Evolutionary conservation across 2,797 vertebrate species (phyloP).

Genomic region (Pelochelys cantorii): DNA sequence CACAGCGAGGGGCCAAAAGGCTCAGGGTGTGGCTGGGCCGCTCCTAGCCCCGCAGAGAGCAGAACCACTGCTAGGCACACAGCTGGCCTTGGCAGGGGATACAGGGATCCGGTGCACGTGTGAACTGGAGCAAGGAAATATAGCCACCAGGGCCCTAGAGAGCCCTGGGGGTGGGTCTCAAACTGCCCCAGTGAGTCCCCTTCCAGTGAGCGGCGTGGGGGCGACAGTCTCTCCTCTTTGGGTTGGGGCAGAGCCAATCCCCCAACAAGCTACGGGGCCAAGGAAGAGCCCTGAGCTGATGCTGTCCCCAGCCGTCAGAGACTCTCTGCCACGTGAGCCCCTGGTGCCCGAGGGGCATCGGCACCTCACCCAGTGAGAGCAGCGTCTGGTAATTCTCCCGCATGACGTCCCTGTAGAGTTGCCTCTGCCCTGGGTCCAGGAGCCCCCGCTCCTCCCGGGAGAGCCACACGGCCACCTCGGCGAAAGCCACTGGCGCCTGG

Average conservation of each 20-base stretch:
- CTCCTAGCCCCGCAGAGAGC: not conserved
- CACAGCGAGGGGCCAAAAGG: not conserved
- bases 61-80: not conserved
- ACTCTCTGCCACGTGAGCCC: not conserved
- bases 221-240: not conserved
- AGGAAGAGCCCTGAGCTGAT: not conserved
- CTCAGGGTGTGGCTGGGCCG: not conserved
- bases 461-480: not conserved
- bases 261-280: not conserved
- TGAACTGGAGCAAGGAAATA: not conserved
- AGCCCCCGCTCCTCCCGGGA: not conserved
- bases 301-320: not conserved
- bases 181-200: not conserved
- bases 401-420: not conserved
- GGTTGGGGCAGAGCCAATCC: not conserved
- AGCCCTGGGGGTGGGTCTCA: not conserved
- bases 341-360: not conserved
- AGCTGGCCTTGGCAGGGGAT: not conserved
- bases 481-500: not conserved
- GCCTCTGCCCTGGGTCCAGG: not conserved
- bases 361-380: not conserved
- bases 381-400: not conserved
- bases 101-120: not conserved
- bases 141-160: not conserved
- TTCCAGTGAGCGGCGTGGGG: not conserved